Evolutionary conservation across 1,140 invertebrate genomes (phyloP).

Genomic region (Drosophila nasuta): DNA sequence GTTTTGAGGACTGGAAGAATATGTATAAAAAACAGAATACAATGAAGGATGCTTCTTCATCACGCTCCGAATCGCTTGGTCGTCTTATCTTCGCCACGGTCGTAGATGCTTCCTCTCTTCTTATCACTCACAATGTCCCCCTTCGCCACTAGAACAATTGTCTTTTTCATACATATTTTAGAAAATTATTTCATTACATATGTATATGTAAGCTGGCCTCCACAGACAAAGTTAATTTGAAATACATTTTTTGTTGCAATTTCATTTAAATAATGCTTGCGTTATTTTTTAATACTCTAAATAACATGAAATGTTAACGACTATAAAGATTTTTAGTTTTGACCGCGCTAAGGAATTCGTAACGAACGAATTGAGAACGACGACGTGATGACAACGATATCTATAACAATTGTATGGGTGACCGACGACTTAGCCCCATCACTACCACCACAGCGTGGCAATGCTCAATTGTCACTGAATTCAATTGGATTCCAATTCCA

Average conservation of each 20-base stretch:
- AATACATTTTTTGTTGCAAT: neutral
- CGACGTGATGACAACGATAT: neutral
- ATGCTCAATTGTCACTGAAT: slow-evolving; percentile 65
- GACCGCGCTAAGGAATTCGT: neutral
- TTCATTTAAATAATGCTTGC: too few species aligned
- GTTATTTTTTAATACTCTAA: too few species aligned
- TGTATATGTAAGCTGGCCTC: neutral
- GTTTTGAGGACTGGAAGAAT: slow-evolving; percentile 27
- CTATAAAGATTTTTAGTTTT: neutral
- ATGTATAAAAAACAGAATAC: neutral
- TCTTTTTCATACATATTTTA: slow-evolving; percentile 5
- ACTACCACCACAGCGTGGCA: slow-evolving; percentile 58
- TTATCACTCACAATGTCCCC: neutral
- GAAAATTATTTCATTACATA: neutral
- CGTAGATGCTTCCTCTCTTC: neutral
- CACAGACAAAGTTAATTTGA: neutral
- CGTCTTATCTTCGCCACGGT: neutral
- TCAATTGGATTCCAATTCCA: slow-evolving; percentile 46
- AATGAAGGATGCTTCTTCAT: neutral
- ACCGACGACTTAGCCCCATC: slow-evolving; percentile 40
- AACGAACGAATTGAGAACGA: too few species aligned
- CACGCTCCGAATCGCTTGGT: neutral
- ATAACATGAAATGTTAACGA: neutral
- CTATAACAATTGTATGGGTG: slow-evolving; percentile 28
- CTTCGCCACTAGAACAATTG: neutral